phyloP scores from a whole-genome alignment of 2,888 invertebrate genomes.

The Eretmocerus hayati region DNA sequence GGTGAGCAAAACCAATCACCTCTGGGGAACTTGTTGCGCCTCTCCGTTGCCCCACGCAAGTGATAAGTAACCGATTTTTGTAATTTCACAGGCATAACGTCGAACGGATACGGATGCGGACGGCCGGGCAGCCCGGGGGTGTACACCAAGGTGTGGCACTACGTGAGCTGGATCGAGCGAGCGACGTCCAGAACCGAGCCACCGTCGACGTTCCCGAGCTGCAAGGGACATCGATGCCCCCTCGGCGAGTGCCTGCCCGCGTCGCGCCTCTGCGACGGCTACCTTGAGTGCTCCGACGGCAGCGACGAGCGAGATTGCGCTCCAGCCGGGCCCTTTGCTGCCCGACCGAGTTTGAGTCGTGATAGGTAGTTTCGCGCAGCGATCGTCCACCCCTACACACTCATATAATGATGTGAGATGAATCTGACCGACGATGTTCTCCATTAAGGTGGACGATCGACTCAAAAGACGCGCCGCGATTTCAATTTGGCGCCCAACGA shows the following conservation, averaged over 20 bases:
- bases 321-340: no score
- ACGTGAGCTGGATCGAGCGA: conserved; percentile 64
- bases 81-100: conserved; percentile 58
- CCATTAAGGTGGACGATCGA: no score
- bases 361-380: no score
- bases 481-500: no score
- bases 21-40: no score
- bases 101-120: conserved; percentile 75
- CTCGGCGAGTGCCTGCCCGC: conserved; percentile 67
- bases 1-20: conserved; percentile 25
- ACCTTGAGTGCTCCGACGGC: conserved; percentile 69
- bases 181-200: conserved; percentile 44
- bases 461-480: no score
- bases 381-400: no score
- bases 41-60: neutral
- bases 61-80: no score
- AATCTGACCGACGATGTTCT: no score
- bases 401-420: no score
- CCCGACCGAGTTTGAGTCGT: no score
- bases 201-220: conserved; percentile 37
- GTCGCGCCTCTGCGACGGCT: conserved; percentile 68
- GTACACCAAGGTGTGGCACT: conserved; percentile 66
- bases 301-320: conserved; percentile 63
- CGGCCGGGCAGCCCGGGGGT: conserved; percentile 72
- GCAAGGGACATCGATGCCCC: conserved; percentile 67